These are phyloP conservation scores for Cyprinus carpio DNA, from an alignment of 2,113 vertebrate species.

Conservation along the genomic window DNA sequence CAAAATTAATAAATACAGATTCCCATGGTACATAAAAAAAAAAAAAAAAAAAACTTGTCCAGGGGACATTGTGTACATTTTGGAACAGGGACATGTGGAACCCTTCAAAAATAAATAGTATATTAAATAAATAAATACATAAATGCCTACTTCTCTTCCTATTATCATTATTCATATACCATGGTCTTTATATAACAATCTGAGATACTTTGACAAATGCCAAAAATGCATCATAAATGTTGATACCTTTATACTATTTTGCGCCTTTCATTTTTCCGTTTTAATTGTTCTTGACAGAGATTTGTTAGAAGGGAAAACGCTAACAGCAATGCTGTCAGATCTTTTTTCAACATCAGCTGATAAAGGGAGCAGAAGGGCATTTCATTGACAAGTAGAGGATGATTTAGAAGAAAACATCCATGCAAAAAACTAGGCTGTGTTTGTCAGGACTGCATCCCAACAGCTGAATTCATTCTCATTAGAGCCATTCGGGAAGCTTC, in stretches of 20 bases:
- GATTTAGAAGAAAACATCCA: constrained; percentile 27
- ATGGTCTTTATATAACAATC: not conserved
- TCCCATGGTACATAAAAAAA: not conserved
- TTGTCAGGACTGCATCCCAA: constrained; percentile 48
- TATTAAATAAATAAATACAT: not conserved
- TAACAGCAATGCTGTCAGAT: constrained; percentile 48
- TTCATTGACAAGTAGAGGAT: constrained; percentile 45
- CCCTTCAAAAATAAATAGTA: too few relatives aligned
- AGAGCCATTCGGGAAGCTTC: constrained; percentile 47
- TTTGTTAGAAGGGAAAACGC: constrained; percentile 28
- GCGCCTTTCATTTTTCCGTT: not conserved
- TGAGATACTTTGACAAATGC: not conserved
- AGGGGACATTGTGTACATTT: too few relatives aligned
- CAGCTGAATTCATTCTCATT: constrained; percentile 51
- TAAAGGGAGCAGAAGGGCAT: not conserved
- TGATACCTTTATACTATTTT: not conserved
- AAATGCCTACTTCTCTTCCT: not conserved
- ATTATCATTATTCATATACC: not conserved
- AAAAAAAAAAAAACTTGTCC: not conserved
- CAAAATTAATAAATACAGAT: not conserved
- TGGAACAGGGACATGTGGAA: too few relatives aligned
- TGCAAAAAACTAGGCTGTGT: constrained; percentile 41
- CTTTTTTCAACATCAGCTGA: constrained; percentile 9
- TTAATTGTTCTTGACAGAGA: constrained; percentile 32
- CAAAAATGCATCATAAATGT: not conserved